phyloP scores from a whole-genome alignment of 2,888 invertebrate species.

The Drosophila kuntzei region DNA sequence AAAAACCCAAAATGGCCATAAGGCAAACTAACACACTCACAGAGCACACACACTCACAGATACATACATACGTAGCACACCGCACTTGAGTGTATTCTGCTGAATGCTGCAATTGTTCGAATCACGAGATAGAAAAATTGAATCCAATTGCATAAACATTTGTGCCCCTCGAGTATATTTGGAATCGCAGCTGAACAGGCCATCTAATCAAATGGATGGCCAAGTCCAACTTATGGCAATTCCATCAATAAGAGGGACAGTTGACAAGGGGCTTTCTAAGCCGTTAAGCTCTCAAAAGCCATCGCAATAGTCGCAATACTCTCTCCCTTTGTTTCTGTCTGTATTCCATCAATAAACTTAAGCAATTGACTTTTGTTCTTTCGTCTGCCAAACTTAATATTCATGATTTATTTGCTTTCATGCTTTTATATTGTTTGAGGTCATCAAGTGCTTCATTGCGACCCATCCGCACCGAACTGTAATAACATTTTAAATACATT shows the following conservation, averaged over 20 bases:
- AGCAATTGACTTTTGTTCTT: conserved; percentile 75
- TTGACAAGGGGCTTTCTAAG: conserved; percentile 55
- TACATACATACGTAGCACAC: neutral
- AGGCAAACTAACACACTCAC: conserved; percentile 25
- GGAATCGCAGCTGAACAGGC: conserved; percentile 22
- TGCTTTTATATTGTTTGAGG: conserved; percentile 51
- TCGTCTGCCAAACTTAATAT: conserved; percentile 67
- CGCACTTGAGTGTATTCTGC: conserved; percentile 26
- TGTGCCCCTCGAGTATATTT: conserved; percentile 48
- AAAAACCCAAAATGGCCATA: conserved; percentile 53
- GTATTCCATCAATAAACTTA: conserved; percentile 49
- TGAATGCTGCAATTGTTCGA: conserved; percentile 48
- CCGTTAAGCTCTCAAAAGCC: conserved; percentile 73
- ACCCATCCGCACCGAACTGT: conserved; percentile 26
- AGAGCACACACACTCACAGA: conserved; percentile 7
- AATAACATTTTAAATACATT: conserved; percentile 76
- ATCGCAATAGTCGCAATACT: conserved; percentile 31
- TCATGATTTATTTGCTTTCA: conserved; percentile 74
- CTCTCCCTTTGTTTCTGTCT: neutral
- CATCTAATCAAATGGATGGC: conserved; percentile 68
- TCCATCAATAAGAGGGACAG: conserved; percentile 4
- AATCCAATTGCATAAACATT: conserved; percentile 75
- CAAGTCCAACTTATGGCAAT: conserved; percentile 48
- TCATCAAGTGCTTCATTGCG: conserved; percentile 39
- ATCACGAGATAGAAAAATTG: conserved; percentile 61